phyloP scores from a whole-genome alignment of 2,113 vertebrate genomes.

The Opisthocomus hoazin region DNA sequence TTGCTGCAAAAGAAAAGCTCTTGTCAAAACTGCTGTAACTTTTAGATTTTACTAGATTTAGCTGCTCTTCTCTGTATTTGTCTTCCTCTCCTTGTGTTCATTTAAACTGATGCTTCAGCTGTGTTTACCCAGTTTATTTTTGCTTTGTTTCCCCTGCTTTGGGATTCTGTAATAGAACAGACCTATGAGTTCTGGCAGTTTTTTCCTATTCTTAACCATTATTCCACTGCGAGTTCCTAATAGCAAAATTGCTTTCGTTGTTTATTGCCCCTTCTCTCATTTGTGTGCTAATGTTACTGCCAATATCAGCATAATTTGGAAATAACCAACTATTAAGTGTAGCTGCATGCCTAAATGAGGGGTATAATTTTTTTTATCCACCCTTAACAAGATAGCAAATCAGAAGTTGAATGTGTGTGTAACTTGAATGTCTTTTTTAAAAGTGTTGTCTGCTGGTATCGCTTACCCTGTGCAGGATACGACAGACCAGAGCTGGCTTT shows the following conservation, averaged over 20 bases:
- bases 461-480: not conserved
- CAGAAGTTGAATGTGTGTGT: not conserved
- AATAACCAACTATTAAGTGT: not conserved
- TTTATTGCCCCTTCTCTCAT: not conserved
- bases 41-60: not conserved
- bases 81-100: not conserved
- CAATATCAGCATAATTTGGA: not conserved
- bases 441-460: not conserved
- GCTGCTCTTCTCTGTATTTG: not conserved
- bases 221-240: not conserved
- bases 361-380: not conserved
- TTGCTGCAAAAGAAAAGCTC: not conserved
- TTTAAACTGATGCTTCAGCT: not conserved
- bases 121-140: not conserved
- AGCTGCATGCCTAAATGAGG: not conserved
- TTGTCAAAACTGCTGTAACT: not conserved
- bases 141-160: not conserved
- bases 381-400: not conserved
- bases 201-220: not conserved
- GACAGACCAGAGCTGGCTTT: not conserved
- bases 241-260: not conserved
- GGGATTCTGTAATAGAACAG: not conserved
- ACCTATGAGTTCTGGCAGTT: not conserved
- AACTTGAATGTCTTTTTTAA: not conserved
- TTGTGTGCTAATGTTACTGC: not conserved